These are phyloP conservation scores for Etheostoma spectabile DNA, from an alignment of 2,113 vertebrate genomes.

Conservation along the genomic window DNA sequence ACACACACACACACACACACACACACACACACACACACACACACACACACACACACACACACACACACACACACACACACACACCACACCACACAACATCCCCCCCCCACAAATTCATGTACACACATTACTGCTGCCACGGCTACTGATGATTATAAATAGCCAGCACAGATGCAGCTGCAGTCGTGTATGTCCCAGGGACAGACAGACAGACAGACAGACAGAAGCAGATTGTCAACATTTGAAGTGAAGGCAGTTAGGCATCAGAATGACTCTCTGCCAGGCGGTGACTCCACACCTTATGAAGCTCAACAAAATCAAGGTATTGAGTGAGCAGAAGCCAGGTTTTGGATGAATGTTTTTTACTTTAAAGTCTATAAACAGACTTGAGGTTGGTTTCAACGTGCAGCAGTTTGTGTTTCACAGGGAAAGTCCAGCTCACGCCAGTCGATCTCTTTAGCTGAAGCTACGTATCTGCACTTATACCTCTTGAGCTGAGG, in stretches of 20 bases:
- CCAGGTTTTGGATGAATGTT: slow-evolving; percentile 4
- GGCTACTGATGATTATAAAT: slow-evolving; percentile 82
- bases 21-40: slow-evolving; percentile 23
- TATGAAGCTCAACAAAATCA: slow-evolving; percentile 83
- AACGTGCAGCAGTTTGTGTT: slow-evolving; percentile 72
- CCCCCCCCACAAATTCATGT: slow-evolving; percentile 59
- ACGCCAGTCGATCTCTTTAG: slow-evolving; percentile 56
- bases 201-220: slow-evolving; percentile 49
- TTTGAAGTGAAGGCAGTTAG: slow-evolving; percentile 68
- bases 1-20: slow-evolving; percentile 54
- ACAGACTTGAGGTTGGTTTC: slow-evolving; percentile 67
- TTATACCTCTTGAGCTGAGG: slow-evolving; percentile 19
- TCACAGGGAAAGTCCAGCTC: slow-evolving; percentile 69
- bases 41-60: slow-evolving; percentile 49
- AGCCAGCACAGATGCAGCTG: slow-evolving; percentile 66
- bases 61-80: slow-evolving; percentile 54
- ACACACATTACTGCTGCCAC: slow-evolving; percentile 62
- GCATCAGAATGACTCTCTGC: slow-evolving; percentile 76
- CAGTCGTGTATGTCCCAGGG: slow-evolving; percentile 56
- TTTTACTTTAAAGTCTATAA: slow-evolving; percentile 67
- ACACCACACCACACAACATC: too few species aligned
- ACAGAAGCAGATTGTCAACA: slow-evolving; percentile 70
- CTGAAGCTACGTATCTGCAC: slow-evolving; percentile 13
- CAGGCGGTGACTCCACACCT: slow-evolving; percentile 74
- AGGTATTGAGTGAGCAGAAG: slow-evolving; percentile 72